A percentile compares a stretch with the other conserved stretches of the same genome.
Conservation (phyloP, 1,140 invertebrate species). For the Parapsyche elsis region DNA sequence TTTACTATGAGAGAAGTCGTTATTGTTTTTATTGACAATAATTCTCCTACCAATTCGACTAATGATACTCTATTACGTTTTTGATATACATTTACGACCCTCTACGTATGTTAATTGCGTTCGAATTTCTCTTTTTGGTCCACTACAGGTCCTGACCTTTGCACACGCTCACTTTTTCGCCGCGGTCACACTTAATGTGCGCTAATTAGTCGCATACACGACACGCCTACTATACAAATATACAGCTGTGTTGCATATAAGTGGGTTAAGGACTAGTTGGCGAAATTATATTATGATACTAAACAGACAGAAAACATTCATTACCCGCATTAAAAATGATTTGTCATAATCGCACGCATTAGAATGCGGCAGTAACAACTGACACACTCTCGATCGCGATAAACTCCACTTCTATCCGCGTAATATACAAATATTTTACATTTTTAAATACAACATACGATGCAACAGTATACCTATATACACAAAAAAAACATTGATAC, state of each 20-base stretch:
- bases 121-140: constrained; percentile 4
- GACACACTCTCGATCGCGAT: too few relatives aligned
- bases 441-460: too few relatives aligned
- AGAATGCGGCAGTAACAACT: too few relatives aligned
- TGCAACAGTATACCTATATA: too few relatives aligned
- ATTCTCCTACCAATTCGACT: constrained; percentile 9
- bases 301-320: neutral
- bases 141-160: constrained; percentile 10
- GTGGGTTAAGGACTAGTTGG: constrained; percentile 1
- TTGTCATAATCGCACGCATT: too few relatives aligned
- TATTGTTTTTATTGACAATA: constrained; percentile 22
- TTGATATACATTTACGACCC: neutral
- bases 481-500: too few relatives aligned
- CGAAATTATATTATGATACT: neutral
- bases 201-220: neutral
- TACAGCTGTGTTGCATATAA: neutral
- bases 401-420: too few relatives aligned
- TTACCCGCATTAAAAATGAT: too few relatives aligned
- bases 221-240: neutral
- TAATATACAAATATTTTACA: too few relatives aligned
- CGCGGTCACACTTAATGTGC: constrained; percentile 1
- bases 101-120: constrained; percentile 6
- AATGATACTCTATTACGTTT: constrained; percentile 13
- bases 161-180: neutral
- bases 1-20: neutral